Evolutionary conservation across 2,888 invertebrate species (phyloP).

Genomic region (Andrena dorsata): DNA sequence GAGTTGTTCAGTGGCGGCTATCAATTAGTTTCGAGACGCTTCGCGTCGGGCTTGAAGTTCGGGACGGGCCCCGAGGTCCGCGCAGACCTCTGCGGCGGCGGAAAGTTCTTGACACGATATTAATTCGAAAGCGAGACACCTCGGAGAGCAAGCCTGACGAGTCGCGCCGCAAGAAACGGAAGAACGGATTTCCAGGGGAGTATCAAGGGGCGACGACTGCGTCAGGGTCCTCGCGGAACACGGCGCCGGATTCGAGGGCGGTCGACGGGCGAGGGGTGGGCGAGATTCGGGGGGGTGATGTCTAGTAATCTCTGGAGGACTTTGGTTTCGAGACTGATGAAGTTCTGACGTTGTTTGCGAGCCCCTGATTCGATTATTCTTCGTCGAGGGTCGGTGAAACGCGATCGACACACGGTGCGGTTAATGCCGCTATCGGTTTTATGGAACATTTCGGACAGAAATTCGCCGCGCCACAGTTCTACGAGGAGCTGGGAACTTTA

Average conservation of each 20-base stretch:
- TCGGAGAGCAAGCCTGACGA: conserved; percentile 20
- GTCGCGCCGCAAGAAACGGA: conserved; percentile 41
- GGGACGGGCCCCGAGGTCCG: neutral
- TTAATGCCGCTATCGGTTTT: neutral
- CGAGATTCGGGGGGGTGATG: neutral
- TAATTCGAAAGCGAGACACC: conserved; percentile 33
- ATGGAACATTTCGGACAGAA: neutral
- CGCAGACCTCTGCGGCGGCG: neutral
- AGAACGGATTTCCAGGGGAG: conserved; percentile 37
- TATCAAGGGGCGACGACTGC: conserved; percentile 21
- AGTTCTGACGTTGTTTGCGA: conserved; percentile 43
- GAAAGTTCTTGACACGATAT: conserved; percentile 5
- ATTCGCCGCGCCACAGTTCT: neutral
- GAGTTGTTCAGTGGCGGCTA: too few relatives aligned
- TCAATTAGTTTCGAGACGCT: too few relatives aligned
- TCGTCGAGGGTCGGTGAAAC: conserved; percentile 11
- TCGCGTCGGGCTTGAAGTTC: too few relatives aligned
- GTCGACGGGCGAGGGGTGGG: conserved; percentile 10
- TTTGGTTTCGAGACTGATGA: conserved; percentile 39
- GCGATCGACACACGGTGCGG: conserved; percentile 16
- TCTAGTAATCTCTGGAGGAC: conserved; percentile 27
- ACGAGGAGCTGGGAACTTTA: conserved; percentile 1
- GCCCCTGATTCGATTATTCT: conserved; percentile 48
- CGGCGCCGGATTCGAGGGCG: conserved; percentile 15
- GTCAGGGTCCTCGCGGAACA: neutral